Base-by-base conservation (phyloP, 2,797 vertebrate genomes). In the Acridotheres tristis region DNA sequence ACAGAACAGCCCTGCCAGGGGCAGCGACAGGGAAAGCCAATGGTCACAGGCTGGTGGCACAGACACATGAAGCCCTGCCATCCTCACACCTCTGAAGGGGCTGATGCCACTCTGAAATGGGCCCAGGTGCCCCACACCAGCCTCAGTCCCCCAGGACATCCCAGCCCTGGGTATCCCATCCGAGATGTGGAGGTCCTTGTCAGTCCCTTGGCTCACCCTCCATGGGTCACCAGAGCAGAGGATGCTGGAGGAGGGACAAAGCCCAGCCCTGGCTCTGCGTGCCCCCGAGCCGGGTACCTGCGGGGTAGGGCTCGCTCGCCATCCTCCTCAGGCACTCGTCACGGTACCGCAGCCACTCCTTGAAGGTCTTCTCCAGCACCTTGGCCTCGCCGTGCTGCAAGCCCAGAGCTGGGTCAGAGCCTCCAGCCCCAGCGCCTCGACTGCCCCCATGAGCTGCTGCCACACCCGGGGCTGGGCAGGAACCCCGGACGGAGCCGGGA, bases 1-100 rank as follows among this genome's bases (percentile, higher is more conserved):
- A 93, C 99, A 99, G 93, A 97, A 96, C 9, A 97, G 81, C 55
- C 97, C 97, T 98, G 66, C 21, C 62, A 1, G 11, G 1, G 8
- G 43, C 34, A 71, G 26, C 9, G 7, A 29, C 40, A 40, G 40
- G 40, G 40, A 40, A 30, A 87, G 25, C 3, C 2, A 0, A 1
- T 0, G 21, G 48, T 86, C 62, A 76, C 42, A 12, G 0, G 2
- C 23, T 20, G 62, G 3, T 1, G 12, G 54, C 40, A 32, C 0
- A 1, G 59, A 23, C 55, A 4, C 10, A 23, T 6, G 16, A 5
- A 54, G 3, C 29, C 54, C 69, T 4, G 5, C 50, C 18, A 4
- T 5, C 36, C 48, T 72, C 57, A 73, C 65, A 22, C 26, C 58
- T 9, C 66, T 2, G 3, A 19, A 13, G 10, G 50, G 8, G 16